phyloP scores from a whole-genome alignment of 2,113 vertebrate species.

The Ranitomeya variabilis region DNA sequence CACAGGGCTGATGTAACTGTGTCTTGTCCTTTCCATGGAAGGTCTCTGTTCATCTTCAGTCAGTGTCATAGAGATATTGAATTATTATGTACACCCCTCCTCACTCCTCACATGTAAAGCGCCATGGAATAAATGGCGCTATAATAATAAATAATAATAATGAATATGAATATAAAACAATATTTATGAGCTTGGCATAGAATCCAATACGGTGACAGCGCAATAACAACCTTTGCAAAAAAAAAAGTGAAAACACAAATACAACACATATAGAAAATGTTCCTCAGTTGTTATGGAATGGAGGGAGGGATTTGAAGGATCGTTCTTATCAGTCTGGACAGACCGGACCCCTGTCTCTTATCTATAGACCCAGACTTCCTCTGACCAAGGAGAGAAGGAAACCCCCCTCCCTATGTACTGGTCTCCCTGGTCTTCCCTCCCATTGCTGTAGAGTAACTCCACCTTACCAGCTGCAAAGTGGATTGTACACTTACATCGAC shows the following conservation, averaged over 20 bases:
- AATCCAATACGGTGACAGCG: too few species aligned
- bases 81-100: too few species aligned
- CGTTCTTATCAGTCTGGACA: conserved; percentile 54
- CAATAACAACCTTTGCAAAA: neutral
- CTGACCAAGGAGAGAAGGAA: conserved; percentile 55
- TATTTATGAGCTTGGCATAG: neutral
- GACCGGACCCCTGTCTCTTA: conserved; percentile 57
- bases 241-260: neutral
- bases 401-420: conserved; percentile 17
- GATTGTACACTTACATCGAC: conserved; percentile 17
- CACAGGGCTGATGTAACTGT: neutral
- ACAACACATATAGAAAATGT: conserved; percentile 13
- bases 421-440: conserved; percentile 45
- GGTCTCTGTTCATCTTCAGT: neutral
- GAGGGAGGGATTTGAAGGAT: conserved; percentile 46
- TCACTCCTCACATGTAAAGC: too few species aligned
- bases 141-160: too few species aligned
- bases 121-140: too few species aligned
- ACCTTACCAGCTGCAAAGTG: conserved; percentile 40
- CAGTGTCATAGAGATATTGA: neutral
- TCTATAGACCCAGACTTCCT: conserved; percentile 53
- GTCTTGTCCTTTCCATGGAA: neutral
- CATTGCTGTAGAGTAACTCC: conserved; percentile 46
- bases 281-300: conserved; percentile 5
- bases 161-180: neutral